These are phyloP conservation scores for Standfussiana lucernea DNA, from an alignment of 2,888 invertebrate species.

Conservation along the genomic window DNA sequence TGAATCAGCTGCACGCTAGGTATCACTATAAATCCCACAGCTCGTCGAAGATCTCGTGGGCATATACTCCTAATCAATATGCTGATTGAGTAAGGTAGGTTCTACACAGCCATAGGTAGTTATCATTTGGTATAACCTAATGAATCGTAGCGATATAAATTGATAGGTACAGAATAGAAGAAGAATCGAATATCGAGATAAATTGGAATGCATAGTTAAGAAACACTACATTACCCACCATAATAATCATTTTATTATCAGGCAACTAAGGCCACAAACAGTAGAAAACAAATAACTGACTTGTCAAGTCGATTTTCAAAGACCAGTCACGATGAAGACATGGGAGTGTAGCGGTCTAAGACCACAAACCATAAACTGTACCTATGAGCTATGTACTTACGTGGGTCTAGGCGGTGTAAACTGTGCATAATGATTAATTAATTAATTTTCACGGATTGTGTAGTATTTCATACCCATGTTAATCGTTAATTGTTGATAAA, in stretches of 20 bases:
- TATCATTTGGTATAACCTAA: neutral
- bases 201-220: neutral
- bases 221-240: too few species aligned
- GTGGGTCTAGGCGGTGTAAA: too few species aligned
- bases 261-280: neutral
- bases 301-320: neutral
- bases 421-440: constrained; percentile 9
- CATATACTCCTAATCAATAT: neutral
- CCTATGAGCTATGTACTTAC: too few species aligned
- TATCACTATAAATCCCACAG: constrained; percentile 9
- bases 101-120: neutral
- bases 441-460: constrained; percentile 4
- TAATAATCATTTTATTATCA: too few species aligned
- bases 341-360: neutral
- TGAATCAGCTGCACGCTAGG: neutral
- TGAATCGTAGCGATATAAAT: neutral
- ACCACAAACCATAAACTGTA: neutral
- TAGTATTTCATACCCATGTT: constrained; percentile 10
- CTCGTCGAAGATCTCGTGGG: constrained; percentile 11
- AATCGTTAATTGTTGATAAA: constrained; percentile 14
- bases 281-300: neutral
- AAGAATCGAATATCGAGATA: neutral
- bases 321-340: neutral
- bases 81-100: neutral
- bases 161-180: neutral